A percentile compares a stretch with the other conserved stretches of the same genome.
These are phyloP conservation scores for Hirudo medicinalis DNA, from an alignment of 1,140 invertebrate genomes.

Conservation along the genomic window DNA sequence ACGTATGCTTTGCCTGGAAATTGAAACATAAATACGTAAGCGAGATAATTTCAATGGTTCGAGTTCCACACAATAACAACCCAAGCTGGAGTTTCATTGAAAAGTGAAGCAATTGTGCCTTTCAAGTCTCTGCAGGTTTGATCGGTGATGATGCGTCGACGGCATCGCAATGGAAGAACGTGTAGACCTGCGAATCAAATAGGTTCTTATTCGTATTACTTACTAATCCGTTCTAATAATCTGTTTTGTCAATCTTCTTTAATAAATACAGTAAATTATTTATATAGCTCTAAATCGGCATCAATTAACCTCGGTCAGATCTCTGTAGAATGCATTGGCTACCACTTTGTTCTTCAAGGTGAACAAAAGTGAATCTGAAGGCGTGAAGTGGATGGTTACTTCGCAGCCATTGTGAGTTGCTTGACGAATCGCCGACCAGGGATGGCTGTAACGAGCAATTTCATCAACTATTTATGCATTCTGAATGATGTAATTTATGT, in stretches of 20 bases:
- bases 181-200: slow-evolving; percentile 49
- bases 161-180: slow-evolving; percentile 79
- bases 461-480: not conserved
- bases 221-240: not conserved
- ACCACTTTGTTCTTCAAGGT: slow-evolving; percentile 63
- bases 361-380: slow-evolving; percentile 54
- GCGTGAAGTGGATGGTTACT: slow-evolving; percentile 9
- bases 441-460: slow-evolving; percentile 1
- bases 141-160: slow-evolving; percentile 67
- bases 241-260: not conserved
- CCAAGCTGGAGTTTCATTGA: slow-evolving; percentile 73
- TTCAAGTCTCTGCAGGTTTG: slow-evolving; percentile 76
- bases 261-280: not conserved
- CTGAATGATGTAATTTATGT: not conserved
- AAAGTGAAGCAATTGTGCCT: slow-evolving; percentile 70
- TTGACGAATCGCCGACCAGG: not conserved
- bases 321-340: slow-evolving; percentile 65
- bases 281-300: not conserved
- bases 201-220: too few species aligned
- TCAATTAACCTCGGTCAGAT: slow-evolving; percentile 55
- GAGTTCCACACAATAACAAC: slow-evolving; percentile 25
- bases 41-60: not conserved
- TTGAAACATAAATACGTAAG: not conserved
- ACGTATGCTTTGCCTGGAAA: slow-evolving; percentile 60
- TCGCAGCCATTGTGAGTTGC: slow-evolving; percentile 11